Conservation (phyloP, 2,797 vertebrate genomes). For the Brotula barbata region DNA sequence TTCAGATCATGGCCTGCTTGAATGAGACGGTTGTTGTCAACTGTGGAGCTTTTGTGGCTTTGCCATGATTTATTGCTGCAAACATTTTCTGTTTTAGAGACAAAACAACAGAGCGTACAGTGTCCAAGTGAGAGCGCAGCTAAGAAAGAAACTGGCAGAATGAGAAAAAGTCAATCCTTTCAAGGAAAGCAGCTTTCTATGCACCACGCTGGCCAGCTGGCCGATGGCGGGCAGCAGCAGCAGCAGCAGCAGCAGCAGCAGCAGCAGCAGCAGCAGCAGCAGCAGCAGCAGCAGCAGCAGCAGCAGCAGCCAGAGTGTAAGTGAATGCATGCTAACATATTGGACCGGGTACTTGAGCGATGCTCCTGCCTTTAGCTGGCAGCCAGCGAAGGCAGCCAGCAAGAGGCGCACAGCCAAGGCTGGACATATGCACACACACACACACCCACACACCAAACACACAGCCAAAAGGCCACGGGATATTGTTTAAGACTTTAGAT, state of each 20-base stretch:
- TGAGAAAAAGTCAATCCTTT: conserved; percentile 14
- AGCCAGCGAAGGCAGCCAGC: conserved; percentile 45
- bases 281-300: conserved; percentile 21
- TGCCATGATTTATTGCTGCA: background rate
- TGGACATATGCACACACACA: conserved; percentile 38
- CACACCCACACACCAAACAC: background rate
- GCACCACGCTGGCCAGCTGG: conserved; percentile 8
- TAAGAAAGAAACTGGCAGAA: conserved; percentile 6
- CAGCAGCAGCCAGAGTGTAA: conserved; percentile 31
- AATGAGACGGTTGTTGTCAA: background rate
- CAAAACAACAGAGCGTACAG: background rate
- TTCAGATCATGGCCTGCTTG: background rate
- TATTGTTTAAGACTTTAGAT: conserved; percentile 7
- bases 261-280: conserved; percentile 28
- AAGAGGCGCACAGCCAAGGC: conserved; percentile 46
- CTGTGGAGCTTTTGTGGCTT: background rate
- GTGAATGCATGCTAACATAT: conserved; percentile 49
- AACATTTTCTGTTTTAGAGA: background rate
- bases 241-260: conserved; percentile 25
- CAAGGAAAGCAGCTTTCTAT: conserved; percentile 3
- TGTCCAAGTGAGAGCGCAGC: background rate
- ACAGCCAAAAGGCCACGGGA: background rate
- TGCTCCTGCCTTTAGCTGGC: conserved; percentile 50
- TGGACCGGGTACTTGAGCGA: conserved; percentile 32
- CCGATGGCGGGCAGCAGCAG: background rate